Evolutionary conservation across 2,113 vertebrate species (phyloP), one percentile per base, ranked within the genome.

Genomic region (Mionectes macconnelli): DNA sequence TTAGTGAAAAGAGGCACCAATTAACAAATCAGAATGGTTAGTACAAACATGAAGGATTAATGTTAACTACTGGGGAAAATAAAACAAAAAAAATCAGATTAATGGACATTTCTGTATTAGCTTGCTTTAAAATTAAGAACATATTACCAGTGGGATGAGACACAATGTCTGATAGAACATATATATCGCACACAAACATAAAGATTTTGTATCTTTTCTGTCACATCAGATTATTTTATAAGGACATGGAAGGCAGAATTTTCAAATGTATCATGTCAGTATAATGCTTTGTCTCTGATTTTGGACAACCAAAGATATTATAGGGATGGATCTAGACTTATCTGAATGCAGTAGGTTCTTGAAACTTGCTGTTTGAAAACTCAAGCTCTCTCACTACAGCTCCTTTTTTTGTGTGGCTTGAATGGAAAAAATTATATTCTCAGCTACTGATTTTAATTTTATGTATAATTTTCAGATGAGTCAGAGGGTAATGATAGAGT

Each of bases 381-480:
- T 2, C 39, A 69, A 55, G 5, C 8, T 52, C 22, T 82, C 15
- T 45, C 62, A 27, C 21, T 28, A 4, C 6, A 8, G 35, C 24
- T 42, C 86, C 40, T 63, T 57, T 50, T 73, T 42, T 21, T 2
- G 3, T 53, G 14, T 62, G 24, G 8, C 23, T 83, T 44, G 35
- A 88, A 77, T 75, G 31, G 72, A 93, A 69, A 45, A 91, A 94
- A 80, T 86, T 86, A 88, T 74, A 35, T 80, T 80, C 60, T 78
- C 64, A 76, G 68, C n/a, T 55, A 88, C 59, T 86, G 72, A 93
- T 94, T 91, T 95, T 96, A 96, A 95, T 93, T 87, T 94, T 92
- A 84, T 86, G 33, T 84, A 68, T 91, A 72, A 88, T 86, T 95
- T 91, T 86, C 95, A 86, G 35, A 94, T 83, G 79, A 90, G 55